Evolutionary conservation across 2,888 invertebrate species (phyloP), one percentile per base, ranked within the genome.

Genomic region (Leuctra nigra): DNA sequence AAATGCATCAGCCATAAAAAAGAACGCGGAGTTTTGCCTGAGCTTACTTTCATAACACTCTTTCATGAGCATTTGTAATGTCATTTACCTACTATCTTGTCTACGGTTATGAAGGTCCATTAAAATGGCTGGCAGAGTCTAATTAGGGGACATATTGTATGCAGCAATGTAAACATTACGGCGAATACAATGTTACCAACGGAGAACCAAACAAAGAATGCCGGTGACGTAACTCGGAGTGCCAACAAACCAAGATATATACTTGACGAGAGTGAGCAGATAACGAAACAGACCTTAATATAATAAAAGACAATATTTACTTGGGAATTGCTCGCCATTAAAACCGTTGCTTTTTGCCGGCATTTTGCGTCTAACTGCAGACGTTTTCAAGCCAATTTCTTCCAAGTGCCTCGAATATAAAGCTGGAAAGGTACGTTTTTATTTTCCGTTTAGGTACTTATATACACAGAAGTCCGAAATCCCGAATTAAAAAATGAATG

Each of bases 1-100:
- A n/a, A n/a, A n/a, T n/a, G n/a, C n/a, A n/a, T n/a, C n/a, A n/a
- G n/a, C n/a, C n/a, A n/a, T n/a, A n/a, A n/a, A n/a, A n/a, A n/a
- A n/a, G n/a, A n/a, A n/a, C n/a, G n/a, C n/a, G n/a, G n/a, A n/a
- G n/a, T n/a, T n/a, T n/a, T n/a, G n/a, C n/a, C n/a, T n/a, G n/a
- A n/a, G n/a, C n/a, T n/a, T n/a, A n/a, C n/a, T n/a, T n/a, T n/a
- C n/a, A n/a, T n/a, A n/a, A n/a, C n/a, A n/a, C n/a, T n/a, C n/a
- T n/a, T n/a, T n/a, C n/a, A n/a, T n/a, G n/a, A 7, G 29, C 6
- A 29, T 29, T 29, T 44, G 44, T 50, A 50, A 50, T 50, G 50
- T 50, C 50, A 50, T 50, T 50, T 50, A 20, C 35, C 20, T 47
- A 39, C 39, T 44, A 50, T 50, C 50, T 50, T 50, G 20, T 35